These are phyloP conservation scores for Cerastis leucographa DNA, from an alignment of 2,888 invertebrate genomes.

Conservation along the genomic window DNA sequence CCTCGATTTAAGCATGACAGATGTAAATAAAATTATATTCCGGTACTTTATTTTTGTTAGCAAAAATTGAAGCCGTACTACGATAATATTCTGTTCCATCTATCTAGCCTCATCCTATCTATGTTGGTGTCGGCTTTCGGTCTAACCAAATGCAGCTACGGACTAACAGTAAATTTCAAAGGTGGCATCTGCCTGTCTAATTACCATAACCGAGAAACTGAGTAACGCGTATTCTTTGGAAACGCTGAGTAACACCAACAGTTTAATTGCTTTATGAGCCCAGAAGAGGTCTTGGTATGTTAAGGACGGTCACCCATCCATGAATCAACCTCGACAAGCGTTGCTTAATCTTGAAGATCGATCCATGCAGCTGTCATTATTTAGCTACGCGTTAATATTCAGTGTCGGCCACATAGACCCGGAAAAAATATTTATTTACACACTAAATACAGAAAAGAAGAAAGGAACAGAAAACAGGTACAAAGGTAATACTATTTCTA, in stretches of 20 bases:
- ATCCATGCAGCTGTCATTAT: not conserved
- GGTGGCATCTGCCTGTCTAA: not conserved
- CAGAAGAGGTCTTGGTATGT: not conserved
- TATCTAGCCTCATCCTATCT: not conserved
- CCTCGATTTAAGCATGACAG: slow-evolving; percentile 33
- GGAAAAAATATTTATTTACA: not conserved
- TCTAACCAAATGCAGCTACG: not conserved
- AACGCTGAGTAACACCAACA: not conserved
- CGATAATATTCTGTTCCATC: not conserved
- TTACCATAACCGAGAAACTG: not conserved
- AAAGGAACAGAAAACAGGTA: too few relatives aligned
- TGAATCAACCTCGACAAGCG: not conserved
- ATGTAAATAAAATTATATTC: not conserved
- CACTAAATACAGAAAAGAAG: too few relatives aligned
- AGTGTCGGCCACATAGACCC: not conserved
- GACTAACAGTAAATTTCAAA: not conserved
- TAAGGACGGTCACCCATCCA: not conserved
- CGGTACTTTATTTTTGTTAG: not conserved
- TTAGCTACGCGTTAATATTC: not conserved
- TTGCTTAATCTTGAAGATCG: not conserved
- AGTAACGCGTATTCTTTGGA: not conserved
- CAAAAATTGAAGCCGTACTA: not conserved
- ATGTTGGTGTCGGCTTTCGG: too few relatives aligned
- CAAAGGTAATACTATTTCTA: too few relatives aligned
- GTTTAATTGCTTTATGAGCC: not conserved